phyloP scores from a whole-genome alignment of 2,888 invertebrate species.

The Acheta domesticus region DNA sequence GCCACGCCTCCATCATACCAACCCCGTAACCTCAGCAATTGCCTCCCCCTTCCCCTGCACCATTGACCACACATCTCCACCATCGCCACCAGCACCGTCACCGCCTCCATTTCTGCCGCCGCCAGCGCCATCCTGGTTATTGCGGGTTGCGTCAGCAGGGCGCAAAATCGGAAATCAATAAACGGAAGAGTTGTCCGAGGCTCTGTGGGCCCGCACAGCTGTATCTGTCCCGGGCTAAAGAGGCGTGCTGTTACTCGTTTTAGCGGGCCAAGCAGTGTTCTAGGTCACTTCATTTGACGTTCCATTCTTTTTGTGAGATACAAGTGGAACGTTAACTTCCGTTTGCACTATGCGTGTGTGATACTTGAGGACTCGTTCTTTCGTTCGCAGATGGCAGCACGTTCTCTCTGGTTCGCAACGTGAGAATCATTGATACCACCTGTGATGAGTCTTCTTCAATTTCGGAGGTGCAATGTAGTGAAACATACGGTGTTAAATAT shows the following conservation, averaged over 20 bases:
- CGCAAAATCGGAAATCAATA: conserved; percentile 6
- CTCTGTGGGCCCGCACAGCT: not conserved
- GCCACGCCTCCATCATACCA: no score
- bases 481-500: not conserved
- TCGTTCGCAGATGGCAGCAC: not conserved
- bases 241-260: no score
- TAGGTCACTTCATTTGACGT: not conserved
- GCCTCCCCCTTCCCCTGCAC: no score
- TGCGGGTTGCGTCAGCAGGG: conserved; percentile 8
- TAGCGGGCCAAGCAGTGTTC: not conserved
- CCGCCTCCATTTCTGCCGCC: not conserved
- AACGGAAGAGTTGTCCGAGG: not conserved
- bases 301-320: not conserved
- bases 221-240: not conserved
- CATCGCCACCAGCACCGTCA: no score
- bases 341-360: no score
- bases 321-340: no score
- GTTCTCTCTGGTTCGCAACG: not conserved
- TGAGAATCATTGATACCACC: conserved; percentile 18
- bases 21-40: no score
- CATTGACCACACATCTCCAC: no score
- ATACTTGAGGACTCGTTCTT: not conserved
- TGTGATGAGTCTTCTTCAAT: not conserved
- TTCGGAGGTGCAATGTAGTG: not conserved
- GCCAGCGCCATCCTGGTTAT: not conserved